These are phyloP conservation scores for Drosophila stalkeri DNA, from an alignment of 2,888 invertebrate genomes.

Conservation along the genomic window DNA sequence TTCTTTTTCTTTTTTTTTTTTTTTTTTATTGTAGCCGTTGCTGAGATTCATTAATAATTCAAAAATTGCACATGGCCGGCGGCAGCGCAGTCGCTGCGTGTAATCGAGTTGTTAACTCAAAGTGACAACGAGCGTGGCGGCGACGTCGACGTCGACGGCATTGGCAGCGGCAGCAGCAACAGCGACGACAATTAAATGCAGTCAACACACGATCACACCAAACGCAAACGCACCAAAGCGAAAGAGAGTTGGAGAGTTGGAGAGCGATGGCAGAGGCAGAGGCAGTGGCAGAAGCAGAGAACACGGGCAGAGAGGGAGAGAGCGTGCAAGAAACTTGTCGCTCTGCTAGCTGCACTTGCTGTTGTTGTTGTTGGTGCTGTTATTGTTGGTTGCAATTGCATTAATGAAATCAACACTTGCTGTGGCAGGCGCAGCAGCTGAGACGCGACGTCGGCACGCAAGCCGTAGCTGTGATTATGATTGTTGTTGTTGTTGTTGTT, in stretches of 20 bases:
- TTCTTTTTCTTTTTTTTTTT: conserved; percentile 17
- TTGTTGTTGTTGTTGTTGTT: conserved; percentile 32
- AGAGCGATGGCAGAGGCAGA: neutral
- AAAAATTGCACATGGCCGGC: conserved; percentile 78
- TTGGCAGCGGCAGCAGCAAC: conserved; percentile 30
- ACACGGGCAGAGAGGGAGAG: neutral
- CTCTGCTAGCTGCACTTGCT: conserved; percentile 47
- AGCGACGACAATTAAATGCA: conserved; percentile 73
- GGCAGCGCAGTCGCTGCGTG: conserved; percentile 71
- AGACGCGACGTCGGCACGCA: conserved; percentile 65
- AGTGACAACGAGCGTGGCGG: conserved; percentile 72
- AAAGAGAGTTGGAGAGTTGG: conserved; percentile 9
- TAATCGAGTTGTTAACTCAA: conserved; percentile 83
- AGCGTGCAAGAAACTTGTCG: conserved; percentile 35
- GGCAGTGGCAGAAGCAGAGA: neutral
- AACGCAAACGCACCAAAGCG: conserved; percentile 23
- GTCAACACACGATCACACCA: conserved; percentile 70
- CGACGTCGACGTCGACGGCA: conserved; percentile 15
- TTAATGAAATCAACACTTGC: conserved; percentile 78
- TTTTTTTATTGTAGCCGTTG: conserved; percentile 33
- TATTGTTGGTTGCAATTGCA: conserved; percentile 59
- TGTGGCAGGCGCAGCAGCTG: conserved; percentile 35
- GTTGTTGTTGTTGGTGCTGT: conserved; percentile 40
- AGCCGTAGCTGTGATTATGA: conserved; percentile 44
- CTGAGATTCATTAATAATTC: conserved; percentile 81